Base-by-base conservation (phyloP, 2,888 invertebrate species). In the Sphinx pinastri region DNA sequence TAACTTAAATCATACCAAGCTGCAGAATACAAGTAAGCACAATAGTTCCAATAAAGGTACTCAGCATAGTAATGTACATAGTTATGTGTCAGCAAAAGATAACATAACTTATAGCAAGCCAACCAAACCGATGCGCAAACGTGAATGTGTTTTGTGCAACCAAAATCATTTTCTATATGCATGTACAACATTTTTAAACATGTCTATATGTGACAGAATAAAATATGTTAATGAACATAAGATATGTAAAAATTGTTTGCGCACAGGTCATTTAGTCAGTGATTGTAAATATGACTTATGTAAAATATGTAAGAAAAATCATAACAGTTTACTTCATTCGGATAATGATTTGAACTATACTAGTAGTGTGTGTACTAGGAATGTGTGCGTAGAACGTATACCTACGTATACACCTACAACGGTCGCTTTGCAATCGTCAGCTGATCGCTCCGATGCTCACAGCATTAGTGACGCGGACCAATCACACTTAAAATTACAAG, bases 221-320 rank as follows among this genome's bases (percentile, higher is more conserved):
- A 52, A 52, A 52, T 52, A n/a, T 13, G 19, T 57, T 57, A 55
- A 55, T 16, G 57, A 57, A 57, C 10, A 57, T 19, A 57, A 57
- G 25, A 19, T 57, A 11, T 57, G 57, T 19, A 10, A 19, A 19
- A 57, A 57, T 19, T 57, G 57, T 57, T 57, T 57, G 19, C 57
- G 57, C 12, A 11, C 19, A 16, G 12, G 57, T 57, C 57, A 57
- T 51, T 12, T 12, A 3, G 51, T 51, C 13, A 12, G 10, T 51
- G 12, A 51, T 12, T 51, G 51, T 51, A 51, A 12, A 51, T 51
- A 51, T 12, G 13, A 3, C 3, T 12, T 12, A 51, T 51, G 51
- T 12, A 51, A 51, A 51, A 10, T 12, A 12, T 51, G 51, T 51
- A 10, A 51, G 51, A 12, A 51, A 51, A 51, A 51, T 3, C 51